phyloP scores from a whole-genome alignment of 2,888 invertebrate genomes.

The Leptinotarsa haldemani region DNA sequence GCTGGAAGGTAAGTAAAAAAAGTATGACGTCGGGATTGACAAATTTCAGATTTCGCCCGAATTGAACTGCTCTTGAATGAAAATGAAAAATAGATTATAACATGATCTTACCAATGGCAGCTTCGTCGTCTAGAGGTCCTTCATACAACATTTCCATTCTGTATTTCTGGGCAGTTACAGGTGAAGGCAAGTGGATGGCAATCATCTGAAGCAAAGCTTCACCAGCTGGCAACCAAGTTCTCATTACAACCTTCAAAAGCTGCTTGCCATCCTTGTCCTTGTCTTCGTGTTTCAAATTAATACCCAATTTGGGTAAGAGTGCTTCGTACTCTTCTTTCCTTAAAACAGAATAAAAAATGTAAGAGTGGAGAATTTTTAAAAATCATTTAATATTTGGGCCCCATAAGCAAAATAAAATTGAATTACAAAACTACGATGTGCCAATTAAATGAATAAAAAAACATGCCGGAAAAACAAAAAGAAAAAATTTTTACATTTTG shows the following conservation, averaged over 20 bases:
- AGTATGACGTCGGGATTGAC: not conserved
- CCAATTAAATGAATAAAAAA: too few relatives aligned
- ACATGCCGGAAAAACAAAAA: too few relatives aligned
- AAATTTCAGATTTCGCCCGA: not conserved
- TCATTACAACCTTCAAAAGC: conserved; percentile 97
- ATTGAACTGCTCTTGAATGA: not conserved
- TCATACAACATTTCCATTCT: conserved; percentile 99
- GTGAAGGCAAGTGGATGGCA: conserved; percentile 98
- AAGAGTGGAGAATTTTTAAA: too few relatives aligned
- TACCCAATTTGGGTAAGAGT: conserved; percentile 90
- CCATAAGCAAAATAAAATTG: too few relatives aligned
- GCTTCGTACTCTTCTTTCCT: conserved; percentile 93
- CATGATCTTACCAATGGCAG: conserved; percentile 61
- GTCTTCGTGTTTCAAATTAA: conserved; percentile 94
- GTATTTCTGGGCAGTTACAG: conserved; percentile 98
- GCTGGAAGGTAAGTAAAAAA: conserved; percentile 50
- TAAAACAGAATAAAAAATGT: not conserved
- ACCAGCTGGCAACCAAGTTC: conserved; percentile 99
- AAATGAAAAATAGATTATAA: conserved; percentile 11
- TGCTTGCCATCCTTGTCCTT: conserved; percentile 96
- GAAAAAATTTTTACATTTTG: too few relatives aligned
- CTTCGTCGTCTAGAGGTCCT: conserved; percentile 96
- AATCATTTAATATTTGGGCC: too few relatives aligned
- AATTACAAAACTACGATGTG: too few relatives aligned
- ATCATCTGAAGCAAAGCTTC: conserved; percentile 99